These are phyloP conservation scores for Saguinus imperator DNA, from an alignment of 2,113 vertebrate species.

Conservation along the genomic window DNA sequence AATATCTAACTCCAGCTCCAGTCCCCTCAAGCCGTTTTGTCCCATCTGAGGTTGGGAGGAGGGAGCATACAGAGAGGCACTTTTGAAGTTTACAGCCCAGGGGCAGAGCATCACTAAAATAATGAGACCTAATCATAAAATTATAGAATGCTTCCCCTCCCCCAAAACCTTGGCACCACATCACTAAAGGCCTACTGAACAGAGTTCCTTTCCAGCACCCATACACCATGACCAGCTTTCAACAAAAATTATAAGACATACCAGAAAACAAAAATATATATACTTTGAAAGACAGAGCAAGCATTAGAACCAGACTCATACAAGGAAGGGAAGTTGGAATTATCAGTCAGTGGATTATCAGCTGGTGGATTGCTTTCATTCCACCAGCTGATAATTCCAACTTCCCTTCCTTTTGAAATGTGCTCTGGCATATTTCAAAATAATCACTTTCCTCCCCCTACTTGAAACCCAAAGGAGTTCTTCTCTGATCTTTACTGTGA, in stretches of 20 bases:
- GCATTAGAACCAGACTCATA: conserved; percentile 16
- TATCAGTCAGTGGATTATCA: background rate
- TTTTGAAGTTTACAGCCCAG: background rate
- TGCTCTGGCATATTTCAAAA: background rate
- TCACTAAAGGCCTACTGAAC: background rate
- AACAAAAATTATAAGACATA: background rate
- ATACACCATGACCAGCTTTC: background rate
- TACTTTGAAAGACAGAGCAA: conserved; percentile 10
- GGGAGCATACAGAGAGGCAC: background rate
- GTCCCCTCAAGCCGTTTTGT: background rate
- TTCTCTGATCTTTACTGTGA: background rate
- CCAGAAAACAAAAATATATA: background rate
- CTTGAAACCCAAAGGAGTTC: background rate
- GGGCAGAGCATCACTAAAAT: background rate
- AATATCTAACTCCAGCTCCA: background rate
- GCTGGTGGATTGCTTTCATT: no score
- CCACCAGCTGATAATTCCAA: background rate
- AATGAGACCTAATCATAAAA: background rate
- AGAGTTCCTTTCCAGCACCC: background rate
- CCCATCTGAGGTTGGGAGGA: background rate
- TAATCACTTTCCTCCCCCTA: background rate
- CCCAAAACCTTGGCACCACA: background rate
- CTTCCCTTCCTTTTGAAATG: background rate
- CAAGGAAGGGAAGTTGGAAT: background rate
- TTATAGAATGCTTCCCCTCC: background rate